phyloP scores from a whole-genome alignment of 2,888 invertebrate genomes.

The Eristalis intricaria region DNA sequence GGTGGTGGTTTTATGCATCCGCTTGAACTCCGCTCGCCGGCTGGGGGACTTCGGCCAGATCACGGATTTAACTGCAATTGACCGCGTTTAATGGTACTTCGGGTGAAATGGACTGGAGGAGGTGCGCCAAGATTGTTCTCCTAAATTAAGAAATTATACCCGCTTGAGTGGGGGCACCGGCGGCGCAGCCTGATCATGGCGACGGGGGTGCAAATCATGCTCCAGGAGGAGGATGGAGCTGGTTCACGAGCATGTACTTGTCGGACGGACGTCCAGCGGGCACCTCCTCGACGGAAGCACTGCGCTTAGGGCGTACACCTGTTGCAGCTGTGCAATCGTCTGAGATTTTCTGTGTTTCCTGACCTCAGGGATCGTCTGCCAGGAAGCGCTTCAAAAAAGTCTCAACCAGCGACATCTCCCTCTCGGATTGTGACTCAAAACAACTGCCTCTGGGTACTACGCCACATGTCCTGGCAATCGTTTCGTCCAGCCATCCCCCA shows the following conservation, averaged over 20 bases:
- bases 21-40: neutral
- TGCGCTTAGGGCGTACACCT: no score
- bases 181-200: neutral
- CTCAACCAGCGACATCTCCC: neutral
- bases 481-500: neutral
- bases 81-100: constrained; percentile 28
- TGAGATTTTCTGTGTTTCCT: no score
- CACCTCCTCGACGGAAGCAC: no score
- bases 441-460: no score
- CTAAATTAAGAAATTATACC: constrained; percentile 32
- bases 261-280: no score
- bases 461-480: neutral
- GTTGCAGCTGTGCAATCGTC: no score
- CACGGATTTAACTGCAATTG: constrained; percentile 55
- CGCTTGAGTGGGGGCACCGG: neutral
- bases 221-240: no score
- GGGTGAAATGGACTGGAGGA: neutral
- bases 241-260: no score
- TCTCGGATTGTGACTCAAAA: no score
- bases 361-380: no score
- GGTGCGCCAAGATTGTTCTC: neutral
- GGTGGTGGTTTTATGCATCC: constrained; percentile 10
- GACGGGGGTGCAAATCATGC: neutral
- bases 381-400: neutral
- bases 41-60: constrained; percentile 39